A percentile compares a stretch with the other conserved stretches of the same genome.
These are phyloP conservation scores for Microcebus tavaratra DNA, from an alignment of 2,113 vertebrate genomes.

Conservation along the genomic window DNA sequence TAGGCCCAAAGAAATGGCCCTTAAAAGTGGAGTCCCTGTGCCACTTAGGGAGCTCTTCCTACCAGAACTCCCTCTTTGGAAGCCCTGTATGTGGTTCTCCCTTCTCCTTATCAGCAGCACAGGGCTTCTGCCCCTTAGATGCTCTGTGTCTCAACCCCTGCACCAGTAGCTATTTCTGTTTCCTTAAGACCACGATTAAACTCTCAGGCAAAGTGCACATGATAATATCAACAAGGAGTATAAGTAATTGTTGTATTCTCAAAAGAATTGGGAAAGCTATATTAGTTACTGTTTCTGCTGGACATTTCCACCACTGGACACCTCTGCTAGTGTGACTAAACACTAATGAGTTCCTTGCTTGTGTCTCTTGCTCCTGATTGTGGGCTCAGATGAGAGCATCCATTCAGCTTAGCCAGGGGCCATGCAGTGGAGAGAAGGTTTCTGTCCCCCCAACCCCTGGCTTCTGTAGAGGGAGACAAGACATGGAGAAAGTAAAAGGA, in stretches of 20 bases:
- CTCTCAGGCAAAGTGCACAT: background rate
- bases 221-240: background rate
- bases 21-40: background rate
- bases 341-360: background rate
- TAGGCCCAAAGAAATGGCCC: fast-evolving
- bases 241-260: background rate
- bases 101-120: background rate
- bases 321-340: background rate
- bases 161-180: background rate
- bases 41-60: background rate
- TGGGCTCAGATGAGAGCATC: background rate
- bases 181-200: background rate
- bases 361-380: background rate
- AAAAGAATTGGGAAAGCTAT: background rate
- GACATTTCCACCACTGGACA: background rate
- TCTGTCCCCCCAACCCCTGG: background rate
- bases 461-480: background rate
- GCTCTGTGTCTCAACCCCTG: background rate
- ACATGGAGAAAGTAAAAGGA: background rate
- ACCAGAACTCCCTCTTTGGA: background rate
- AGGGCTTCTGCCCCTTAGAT: background rate
- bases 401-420: background rate
- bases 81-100: background rate
- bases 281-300: background rate
- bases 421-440: background rate